phyloP scores from a whole-genome alignment of 2,888 invertebrate genomes.

The Hypselothyrea guttata region DNA sequence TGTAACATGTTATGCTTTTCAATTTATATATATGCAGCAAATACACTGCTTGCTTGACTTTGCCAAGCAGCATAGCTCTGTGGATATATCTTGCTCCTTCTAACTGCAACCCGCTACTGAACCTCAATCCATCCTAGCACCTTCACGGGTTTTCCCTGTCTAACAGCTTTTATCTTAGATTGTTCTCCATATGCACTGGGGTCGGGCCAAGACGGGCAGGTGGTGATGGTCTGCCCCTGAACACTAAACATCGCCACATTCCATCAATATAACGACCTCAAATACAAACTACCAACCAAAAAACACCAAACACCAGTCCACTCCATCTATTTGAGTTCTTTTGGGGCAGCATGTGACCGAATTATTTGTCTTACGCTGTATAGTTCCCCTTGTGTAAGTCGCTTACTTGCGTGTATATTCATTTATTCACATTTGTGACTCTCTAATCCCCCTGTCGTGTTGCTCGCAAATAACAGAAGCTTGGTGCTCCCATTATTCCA shows the following conservation, averaged over 20 bases:
- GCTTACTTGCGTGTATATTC: conserved; percentile 48
- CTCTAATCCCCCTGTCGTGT: not conserved
- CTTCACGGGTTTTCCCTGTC: conserved; percentile 61
- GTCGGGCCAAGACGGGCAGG: conserved; percentile 31
- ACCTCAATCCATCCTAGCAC: conserved; percentile 42
- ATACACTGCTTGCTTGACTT: conserved; percentile 81
- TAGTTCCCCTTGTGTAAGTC: conserved; percentile 67
- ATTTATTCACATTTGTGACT: conserved; percentile 15
- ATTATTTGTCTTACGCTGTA: conserved; percentile 50
- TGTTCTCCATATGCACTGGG: conserved; percentile 43
- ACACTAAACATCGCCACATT: conserved; percentile 29
- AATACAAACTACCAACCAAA: no score
- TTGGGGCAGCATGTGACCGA: conserved; percentile 59
- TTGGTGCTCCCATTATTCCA: no score
- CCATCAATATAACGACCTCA: conserved; percentile 40
- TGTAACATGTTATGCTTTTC: conserved; percentile 65
- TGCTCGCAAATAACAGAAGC: no score
- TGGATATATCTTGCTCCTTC: conserved; percentile 51
- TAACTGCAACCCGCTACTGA: conserved; percentile 4
- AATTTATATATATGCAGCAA: conserved; percentile 77
- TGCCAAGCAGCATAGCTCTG: conserved; percentile 78
- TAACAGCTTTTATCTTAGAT: conserved; percentile 27
- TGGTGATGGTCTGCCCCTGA: conserved; percentile 23
- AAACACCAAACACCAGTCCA: conserved; percentile 28
- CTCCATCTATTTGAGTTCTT: conserved; percentile 39